Evolutionary conservation across 2,888 invertebrate genomes (phyloP), one percentile per base, ranked within the genome.

Genomic region (Matsumyia berberina): DNA sequence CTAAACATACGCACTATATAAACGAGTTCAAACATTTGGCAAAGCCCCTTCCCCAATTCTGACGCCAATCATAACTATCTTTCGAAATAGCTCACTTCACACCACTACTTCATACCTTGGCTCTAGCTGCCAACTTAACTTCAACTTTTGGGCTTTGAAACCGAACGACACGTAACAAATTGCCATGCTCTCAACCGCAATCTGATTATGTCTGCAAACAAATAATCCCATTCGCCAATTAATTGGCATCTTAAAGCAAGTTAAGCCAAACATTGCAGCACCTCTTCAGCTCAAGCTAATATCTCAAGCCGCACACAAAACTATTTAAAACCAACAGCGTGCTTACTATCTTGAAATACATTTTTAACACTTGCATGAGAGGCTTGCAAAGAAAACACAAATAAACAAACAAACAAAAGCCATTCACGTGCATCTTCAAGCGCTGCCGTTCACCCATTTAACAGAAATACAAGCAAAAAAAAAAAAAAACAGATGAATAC

Each of bases 281-380:
- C 44, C 31, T 70, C 31, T 24, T 24, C 11, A 19, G 31, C 51
- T 57, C n/a, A 62, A 69, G n/a, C n/a, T 11, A 67, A 44, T 19
- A 78, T 57, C 73, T 53, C 57, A 17, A 49, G 35, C 55, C 78
- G 58, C 62, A 35, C 46, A 79, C 55, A 69, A 69, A 64, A 58
- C 83, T 62, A 69, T 74, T 64, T 49, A 83, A 55, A 19, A 6
- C 57, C 44, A 73, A 62, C 57, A 79, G 74, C 70, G 66, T 74
- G 76, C 80, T 76, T 53, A 66, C 76, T 58, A 74, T 85, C 80
- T 74, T 49, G 51, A 69, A 85, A 76, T 66, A 85, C 74, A 85
- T 80, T 85, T 80, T 66, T 85, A 85, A 85, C 85, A 85, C 85
- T 80, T 85, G 80, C 79, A 78, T 73, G 46, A 35, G 17, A 73